Conservation (phyloP, 2,888 invertebrate genomes). For the Callimorpha dominula region DNA sequence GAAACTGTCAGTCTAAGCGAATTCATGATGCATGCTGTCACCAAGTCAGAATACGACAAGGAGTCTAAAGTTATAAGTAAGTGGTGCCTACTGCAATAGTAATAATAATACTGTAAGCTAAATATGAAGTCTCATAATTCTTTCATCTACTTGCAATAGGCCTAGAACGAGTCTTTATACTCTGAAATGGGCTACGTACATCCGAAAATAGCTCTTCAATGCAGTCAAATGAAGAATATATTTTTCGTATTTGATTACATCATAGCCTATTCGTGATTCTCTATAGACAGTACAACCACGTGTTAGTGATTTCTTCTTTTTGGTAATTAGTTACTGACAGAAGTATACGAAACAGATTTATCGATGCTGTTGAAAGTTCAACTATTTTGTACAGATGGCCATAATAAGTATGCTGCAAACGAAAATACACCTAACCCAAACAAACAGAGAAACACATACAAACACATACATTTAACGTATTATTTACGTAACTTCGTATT, state of each 20-base stretch:
- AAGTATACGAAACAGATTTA: background rate
- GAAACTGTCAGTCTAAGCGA: slow-evolving; percentile 91
- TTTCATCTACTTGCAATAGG: background rate
- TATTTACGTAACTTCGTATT: background rate
- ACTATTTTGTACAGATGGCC: background rate
- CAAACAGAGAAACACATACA: background rate
- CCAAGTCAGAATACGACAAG: slow-evolving; percentile 92
- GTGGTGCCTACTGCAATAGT: slow-evolving; percentile 52
- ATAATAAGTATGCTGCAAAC: slow-evolving; percentile 11
- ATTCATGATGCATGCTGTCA: slow-evolving; percentile 91
- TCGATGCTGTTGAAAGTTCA: background rate
- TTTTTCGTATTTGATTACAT: too few relatives aligned
- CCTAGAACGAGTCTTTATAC: background rate
- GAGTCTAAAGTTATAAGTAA: slow-evolving; percentile 96
- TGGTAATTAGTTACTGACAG: too few relatives aligned
- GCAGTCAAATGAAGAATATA: too few relatives aligned
- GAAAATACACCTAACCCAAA: background rate
- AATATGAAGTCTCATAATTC: too few relatives aligned
- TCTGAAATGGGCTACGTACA: background rate
- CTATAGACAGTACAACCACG: too few relatives aligned
- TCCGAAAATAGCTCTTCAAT: background rate
- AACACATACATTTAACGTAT: background rate
- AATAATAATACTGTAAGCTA: background rate
- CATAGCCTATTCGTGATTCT: too few relatives aligned
- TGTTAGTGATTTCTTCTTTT: too few relatives aligned